Base-by-base conservation (phyloP, 30 jellyfish, hydroid and myxozoan species). In the Haliclystus octoradiatus region DNA sequence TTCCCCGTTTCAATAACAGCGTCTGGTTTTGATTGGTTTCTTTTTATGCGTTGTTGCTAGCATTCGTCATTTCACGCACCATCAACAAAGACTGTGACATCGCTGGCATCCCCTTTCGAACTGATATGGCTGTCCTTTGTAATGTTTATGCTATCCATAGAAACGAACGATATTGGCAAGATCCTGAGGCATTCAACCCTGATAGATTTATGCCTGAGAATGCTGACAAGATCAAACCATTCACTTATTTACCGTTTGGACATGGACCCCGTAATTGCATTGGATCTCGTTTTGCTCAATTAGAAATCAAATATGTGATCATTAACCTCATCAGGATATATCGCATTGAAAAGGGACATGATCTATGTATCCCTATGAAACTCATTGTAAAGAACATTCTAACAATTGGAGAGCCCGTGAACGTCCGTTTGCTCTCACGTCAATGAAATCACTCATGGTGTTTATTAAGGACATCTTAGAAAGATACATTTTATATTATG, bases 171-270 rank as follows among this genome's bases (percentile, higher is more conserved):
- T 79, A 53, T 40, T 79, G 83, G 84, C 68, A 80, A 0, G 84
- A 79, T 5, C 93, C 93, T 28, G 83, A 79, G 23, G 29, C 73
- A 27, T 79, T 63, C 76, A 71, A 72, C 3, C 93, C 93, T 34
- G 93, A 80, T 27, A 34, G 84, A 24, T 80, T 80, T 34, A 71
- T 71, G 15, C 93, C 93, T 7, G 93, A 72, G 49, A 71, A 71
- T 65, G 71, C 50, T 32, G 85, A 64, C n/a, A 66, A 80, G 14
- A 71, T 80, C 4, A 69, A 65, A 28, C 81, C 23, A 24, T 80
- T 70, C 74, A 72, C 85, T 22, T 71, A 71, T 52, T 5, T 79
- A 79, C 93, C 93, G 25, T 79, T 79, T 63, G 84, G 93, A 2
- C 28, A 23, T 3, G 85, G 93, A 13, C 93, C 84, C 23, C 49